A percentile compares a stretch with the other conserved stretches of the same genome.
phyloP scores from a whole-genome alignment of 2,113 vertebrate genomes.

The Poicephalus meyeri region DNA sequence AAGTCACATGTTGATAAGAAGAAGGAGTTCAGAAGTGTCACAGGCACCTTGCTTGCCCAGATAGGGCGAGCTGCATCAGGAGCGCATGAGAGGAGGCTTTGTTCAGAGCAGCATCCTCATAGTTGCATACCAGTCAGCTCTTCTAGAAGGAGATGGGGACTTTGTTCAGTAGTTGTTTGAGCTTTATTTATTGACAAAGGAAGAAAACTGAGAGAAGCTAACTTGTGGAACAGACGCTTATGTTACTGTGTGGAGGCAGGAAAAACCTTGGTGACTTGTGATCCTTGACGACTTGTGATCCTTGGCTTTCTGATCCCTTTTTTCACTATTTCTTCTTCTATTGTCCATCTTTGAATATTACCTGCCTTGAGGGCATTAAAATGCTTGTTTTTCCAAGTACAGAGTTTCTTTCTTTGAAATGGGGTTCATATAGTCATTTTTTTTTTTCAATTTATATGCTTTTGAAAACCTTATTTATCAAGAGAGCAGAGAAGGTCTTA shows the following conservation, averaged over 20 bases:
- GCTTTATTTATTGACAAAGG: background rate
- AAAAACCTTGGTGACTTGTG: background rate
- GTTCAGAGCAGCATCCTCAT: background rate
- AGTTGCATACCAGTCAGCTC: background rate
- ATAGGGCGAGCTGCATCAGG: background rate
- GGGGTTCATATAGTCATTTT: background rate
- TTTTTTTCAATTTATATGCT: background rate
- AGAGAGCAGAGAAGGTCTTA: background rate
- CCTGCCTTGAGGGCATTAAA: background rate
- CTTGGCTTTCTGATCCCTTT: background rate
- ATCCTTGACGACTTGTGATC: background rate
- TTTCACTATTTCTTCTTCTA: background rate
- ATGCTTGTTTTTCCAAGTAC: background rate
- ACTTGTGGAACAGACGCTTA: accelerated
- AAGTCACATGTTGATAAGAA: background rate
- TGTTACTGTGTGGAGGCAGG: background rate
- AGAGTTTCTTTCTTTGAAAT: background rate
- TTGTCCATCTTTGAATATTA: background rate
- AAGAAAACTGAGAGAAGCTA: background rate
- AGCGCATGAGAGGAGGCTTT: background rate
- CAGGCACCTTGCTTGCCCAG: background rate
- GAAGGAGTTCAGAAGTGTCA: background rate
- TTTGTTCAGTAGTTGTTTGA: background rate
- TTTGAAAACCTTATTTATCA: background rate
- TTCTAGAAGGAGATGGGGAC: background rate